Base-by-base conservation (phyloP, 2,888 invertebrate genomes). In the Eretmocerus hayati region DNA sequence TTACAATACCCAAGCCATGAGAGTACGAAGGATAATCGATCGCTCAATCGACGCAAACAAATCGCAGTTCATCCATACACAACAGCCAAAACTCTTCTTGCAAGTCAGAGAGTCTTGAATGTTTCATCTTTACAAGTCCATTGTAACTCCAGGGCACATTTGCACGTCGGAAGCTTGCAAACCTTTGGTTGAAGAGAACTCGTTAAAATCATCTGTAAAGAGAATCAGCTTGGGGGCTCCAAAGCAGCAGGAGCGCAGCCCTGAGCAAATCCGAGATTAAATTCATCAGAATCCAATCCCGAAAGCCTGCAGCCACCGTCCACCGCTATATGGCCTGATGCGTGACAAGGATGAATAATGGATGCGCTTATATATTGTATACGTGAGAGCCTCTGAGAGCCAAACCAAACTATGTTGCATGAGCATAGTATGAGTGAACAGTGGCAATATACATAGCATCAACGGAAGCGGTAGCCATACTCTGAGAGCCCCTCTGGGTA, bases 211-310 rank as follows among this genome's bases (percentile, higher is more conserved):
- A n/a, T n/a, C n/a, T n/a, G n/a, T n/a, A n/a, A n/a, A n/a, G n/a
- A n/a, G n/a, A n/a, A n/a, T n/a, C n/a, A n/a, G n/a, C n/a, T n/a
- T n/a, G n/a, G n/a, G n/a, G n/a, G n/a, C n/a, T n/a, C n/a, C n/a
- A n/a, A n/a, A n/a, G 47, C 44, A 41, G 11, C 33, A n/a, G 16
- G 13, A 45, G 43, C 49, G 48, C 44, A 58, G 63, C 65, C 63
- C 53, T 59, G 56, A 62, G 65, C 63, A 59, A 60, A 64, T 56
- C 65, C 63, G 58, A 69, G 69, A 71, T 71, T 69, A 70, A 71
- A 71, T 70, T 69, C 68, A 69, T 69, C 67, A 68, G 65, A 67
- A 67, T 69, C 66, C 67, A 69, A 68, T 68, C 62, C 63, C 57
- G 58, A 50, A 57, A 46, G 43, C 46, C 42, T 43, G 54, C 50